Conservation (phyloP, 2,797 vertebrate species). For the Gambelia wislizenii region DNA sequence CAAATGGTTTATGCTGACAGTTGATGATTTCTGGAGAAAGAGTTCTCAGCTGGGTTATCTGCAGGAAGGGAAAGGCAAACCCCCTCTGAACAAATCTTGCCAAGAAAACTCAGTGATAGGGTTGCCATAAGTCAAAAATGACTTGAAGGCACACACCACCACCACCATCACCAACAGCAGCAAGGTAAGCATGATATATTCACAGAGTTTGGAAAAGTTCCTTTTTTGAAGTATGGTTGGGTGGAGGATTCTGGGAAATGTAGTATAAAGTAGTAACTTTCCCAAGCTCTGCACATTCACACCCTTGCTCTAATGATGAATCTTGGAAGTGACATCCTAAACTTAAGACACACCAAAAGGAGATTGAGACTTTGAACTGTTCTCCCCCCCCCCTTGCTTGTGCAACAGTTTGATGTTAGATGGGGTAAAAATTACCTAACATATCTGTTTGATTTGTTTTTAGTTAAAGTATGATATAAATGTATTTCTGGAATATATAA, state of each 20-base stretch:
- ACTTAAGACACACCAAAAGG: not conserved
- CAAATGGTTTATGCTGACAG: not conserved
- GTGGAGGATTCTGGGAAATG: too few species aligned
- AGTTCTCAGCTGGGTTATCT: not conserved
- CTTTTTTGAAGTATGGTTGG: too few species aligned
- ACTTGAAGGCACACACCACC: too few species aligned
- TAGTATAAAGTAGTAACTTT: too few species aligned
- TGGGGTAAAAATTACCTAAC: not conserved
- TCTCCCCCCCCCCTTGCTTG: too few species aligned
- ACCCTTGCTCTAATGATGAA: not conserved
- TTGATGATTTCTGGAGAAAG: not conserved
- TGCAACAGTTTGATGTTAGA: not conserved
- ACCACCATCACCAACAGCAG: too few species aligned
- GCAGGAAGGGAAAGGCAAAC: not conserved
- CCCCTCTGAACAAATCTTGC: too few species aligned
- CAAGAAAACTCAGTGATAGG: too few species aligned
- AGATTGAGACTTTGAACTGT: not conserved
- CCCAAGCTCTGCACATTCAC: not conserved
- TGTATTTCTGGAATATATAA: constrained; percentile 38
- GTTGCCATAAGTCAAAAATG: too few species aligned
- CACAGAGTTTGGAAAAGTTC: not conserved
- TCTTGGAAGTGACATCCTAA: not conserved
- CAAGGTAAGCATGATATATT: not conserved
- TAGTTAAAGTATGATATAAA: constrained; percentile 48
- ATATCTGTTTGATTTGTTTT: constrained; percentile 47